Evolutionary conservation across 2,888 invertebrate genomes (phyloP), one percentile per base, ranked within the genome.

Genomic region (Netelia inedita): DNA sequence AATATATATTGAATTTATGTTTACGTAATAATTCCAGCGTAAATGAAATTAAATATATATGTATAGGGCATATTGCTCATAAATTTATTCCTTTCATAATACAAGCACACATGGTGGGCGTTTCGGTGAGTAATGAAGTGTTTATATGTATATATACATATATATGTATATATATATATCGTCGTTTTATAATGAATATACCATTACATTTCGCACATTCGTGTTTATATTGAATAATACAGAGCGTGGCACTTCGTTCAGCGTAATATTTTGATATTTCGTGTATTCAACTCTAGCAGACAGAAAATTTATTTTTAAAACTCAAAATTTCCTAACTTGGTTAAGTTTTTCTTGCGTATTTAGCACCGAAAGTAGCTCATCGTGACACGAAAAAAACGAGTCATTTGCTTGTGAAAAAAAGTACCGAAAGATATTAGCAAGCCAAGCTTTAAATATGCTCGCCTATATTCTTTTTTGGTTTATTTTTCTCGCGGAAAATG

Each of bases 1-100:
- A 14, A 63, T 6, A 78, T 35, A 57, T 16, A 76, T 11, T 6
- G 35, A 35, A 35, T 35, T 35, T 35, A 35, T 35, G 35, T 35
- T 35, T 8, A 35, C 6, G 35, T 0, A 35, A 35, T 1, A 35
- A 8, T 35, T 35, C 35, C 46, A 6, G 46, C 53, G 61, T 72
- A 46, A 50, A 73, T 65, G 41, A 43, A 16, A 69, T 68, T 19
- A 65, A 71, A 65, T 23, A 68, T 55, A 63, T 81, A 28, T 46
- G 11, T 46, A 46, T 46, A 46, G 14, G 11, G 87, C 84, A 89
- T 87, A 89, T 87, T 81, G 63, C 80, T 89, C 85, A 91, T 87
- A 86, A 88, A 88, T 92, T 92, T 92, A 92, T 92, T 92, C 82
- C 79, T 87, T 89, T 88, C 89, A 91, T 83, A 88, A 83, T 91